Evolutionary conservation across 37 sponge, comb jelly and placozoan genomes (phyloP), one percentile per base, ranked within the genome.

Genomic region (Tethya wilhelma): DNA sequence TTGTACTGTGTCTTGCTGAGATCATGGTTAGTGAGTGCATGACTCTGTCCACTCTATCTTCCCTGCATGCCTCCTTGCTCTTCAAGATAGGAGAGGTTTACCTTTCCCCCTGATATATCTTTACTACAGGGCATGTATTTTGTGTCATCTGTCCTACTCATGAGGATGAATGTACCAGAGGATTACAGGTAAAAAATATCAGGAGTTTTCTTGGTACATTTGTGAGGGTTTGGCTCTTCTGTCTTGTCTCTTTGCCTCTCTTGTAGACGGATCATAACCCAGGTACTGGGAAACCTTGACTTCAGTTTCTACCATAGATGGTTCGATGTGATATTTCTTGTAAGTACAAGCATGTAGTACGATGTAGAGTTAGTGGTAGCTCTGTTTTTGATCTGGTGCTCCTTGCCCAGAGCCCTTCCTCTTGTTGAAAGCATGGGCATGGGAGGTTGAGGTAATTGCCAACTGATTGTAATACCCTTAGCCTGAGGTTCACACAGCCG

Each of bases 251-350:
- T 25, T n/a, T 37, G 17, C n/a, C 9, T 62, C 34, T 29, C 30
- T 77, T 64, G 30, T 58, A 91, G 92, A 55, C 26, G 32, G 36
- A 94, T 89, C 9, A 79, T 98, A 41, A 93, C 96, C 12, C 63
- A 71, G 38, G 95, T 98, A 0, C 74, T 98, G 39, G 99, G 99
- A 28, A 87, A 96, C 25, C 76, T 98, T 14, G 94, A 98, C 38
- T 98, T 98, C 77, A 96, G 92, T 74, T 96, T 98, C 74, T 98
- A 98, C 39, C 99, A 98, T 67, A 75, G 95, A 4, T 98, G 99
- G 99, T 98, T 98, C 66, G 96, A 98, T 86, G 94, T 98, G 77
- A 98, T 98, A 45, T 98, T 98, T 69, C 78, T 98, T 56, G 97
- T 97, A 28, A 74, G 92, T 71, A 1, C 0, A 44, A 37, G 40